Conservation (phyloP, 1,140 invertebrate species). For the Monomorium pharaonis region DNA sequence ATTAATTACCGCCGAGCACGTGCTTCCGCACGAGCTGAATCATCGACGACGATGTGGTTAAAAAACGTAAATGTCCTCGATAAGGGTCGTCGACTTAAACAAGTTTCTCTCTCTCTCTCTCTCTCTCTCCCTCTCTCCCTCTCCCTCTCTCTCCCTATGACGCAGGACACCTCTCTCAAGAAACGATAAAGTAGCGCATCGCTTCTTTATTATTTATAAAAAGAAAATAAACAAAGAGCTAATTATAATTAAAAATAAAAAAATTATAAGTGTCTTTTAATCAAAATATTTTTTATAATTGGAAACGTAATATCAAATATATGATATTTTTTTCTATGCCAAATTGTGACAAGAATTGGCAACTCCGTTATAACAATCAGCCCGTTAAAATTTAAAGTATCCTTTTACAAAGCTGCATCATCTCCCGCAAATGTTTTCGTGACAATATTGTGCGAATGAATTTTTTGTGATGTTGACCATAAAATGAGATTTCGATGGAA, state of each 20-base stretch:
- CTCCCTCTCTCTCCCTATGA: neutral
- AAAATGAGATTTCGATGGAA: conserved; percentile 41
- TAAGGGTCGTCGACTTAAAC: conserved; percentile 46
- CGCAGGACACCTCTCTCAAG: conserved; percentile 29
- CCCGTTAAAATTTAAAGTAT: conserved; percentile 13
- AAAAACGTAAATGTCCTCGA: conserved; percentile 53
- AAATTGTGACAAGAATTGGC: neutral
- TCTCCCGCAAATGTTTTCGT: neutral
- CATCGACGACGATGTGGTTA: conserved; percentile 51
- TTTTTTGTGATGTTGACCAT: conserved; percentile 12
- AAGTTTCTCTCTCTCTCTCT: neutral
- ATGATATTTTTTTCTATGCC: neutral
- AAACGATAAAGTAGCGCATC: neutral
- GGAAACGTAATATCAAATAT: neutral
- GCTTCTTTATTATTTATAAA: conserved; percentile 22
- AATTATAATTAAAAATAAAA: neutral
- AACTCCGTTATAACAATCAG: neutral
- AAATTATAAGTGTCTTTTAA: neutral
- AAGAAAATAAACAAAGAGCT: neutral
- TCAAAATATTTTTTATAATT: neutral
- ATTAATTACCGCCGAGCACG: conserved; percentile 54
- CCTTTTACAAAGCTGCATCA: neutral
- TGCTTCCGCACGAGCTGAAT: conserved; percentile 54
- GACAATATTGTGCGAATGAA: conserved; percentile 39
- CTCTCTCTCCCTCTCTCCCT: neutral